Conservation (phyloP, 2,797 vertebrate genomes). For the Sebastiscus albofasciatus region DNA sequence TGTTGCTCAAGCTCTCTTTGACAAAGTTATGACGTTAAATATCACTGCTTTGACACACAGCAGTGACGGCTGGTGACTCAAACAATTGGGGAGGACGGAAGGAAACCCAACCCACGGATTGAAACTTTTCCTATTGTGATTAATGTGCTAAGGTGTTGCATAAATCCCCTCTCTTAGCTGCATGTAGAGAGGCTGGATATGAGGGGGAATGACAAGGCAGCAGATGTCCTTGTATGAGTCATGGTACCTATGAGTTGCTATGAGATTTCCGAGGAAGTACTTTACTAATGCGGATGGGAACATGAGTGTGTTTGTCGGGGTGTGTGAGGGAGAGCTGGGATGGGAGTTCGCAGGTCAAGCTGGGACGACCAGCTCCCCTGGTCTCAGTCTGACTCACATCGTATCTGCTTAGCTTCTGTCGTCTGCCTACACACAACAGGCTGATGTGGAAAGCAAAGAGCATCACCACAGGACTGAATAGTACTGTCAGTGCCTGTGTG, state of each 20-base stretch:
- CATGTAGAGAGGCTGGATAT: not conserved
- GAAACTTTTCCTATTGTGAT: not conserved
- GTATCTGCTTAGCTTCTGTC: conserved; percentile 15
- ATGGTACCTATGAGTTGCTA: conserved; percentile 20
- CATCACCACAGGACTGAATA: not conserved
- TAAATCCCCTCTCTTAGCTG: not conserved
- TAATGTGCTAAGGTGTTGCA: not conserved
- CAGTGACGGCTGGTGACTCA: not conserved
- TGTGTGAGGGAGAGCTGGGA: not conserved
- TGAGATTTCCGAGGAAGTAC: conserved; percentile 27
- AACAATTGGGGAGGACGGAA: not conserved
- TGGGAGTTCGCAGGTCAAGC: conserved; percentile 43
- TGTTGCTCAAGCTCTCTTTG: no score
- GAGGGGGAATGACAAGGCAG: conserved; percentile 1
- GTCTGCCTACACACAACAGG: conserved; percentile 22
- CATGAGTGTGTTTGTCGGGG: conserved; percentile 21
- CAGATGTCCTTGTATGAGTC: conserved; percentile 49
- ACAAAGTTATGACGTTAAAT: no score
- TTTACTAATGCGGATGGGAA: not conserved
- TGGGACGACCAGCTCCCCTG: conserved; percentile 7
- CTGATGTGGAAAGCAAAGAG: conserved; percentile 11
- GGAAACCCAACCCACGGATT: not conserved
- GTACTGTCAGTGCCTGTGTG: not conserved
- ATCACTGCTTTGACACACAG: not conserved
- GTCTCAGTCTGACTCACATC: conserved; percentile 31